Evolutionary conservation across 2,113 vertebrate genomes (phyloP).

Genomic region (Microcebus jonahi): DNA sequence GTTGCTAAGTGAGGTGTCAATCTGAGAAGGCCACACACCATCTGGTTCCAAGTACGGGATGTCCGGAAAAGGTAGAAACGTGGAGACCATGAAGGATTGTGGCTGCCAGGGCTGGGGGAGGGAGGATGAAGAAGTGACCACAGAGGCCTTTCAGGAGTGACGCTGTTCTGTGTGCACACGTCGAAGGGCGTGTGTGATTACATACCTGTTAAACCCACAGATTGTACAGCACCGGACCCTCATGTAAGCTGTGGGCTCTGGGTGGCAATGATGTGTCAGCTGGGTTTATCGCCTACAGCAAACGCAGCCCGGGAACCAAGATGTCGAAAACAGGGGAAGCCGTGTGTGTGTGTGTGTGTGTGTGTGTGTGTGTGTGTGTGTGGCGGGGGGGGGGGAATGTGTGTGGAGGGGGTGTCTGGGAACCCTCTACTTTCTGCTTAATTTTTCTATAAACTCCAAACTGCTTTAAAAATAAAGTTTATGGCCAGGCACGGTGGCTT

Average conservation of each 20-base stretch:
- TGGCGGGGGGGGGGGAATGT: no score
- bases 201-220: not conserved
- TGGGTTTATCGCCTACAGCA: not conserved
- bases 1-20: not conserved
- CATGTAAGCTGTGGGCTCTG: not conserved
- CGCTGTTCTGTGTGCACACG: not conserved
- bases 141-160: not conserved
- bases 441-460: not conserved
- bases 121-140: not conserved
- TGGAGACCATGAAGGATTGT: not conserved
- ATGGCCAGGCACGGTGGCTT: no score
- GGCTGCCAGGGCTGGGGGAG: not conserved
- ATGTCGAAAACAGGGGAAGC: not conserved
- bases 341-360: not conserved
- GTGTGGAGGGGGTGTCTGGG: not conserved
- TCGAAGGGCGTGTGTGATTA: no score
- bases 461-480: not conserved
- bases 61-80: not conserved
- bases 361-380: not conserved
- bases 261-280: fast-evolving
- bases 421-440: not conserved
- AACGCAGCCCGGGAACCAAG: not conserved
- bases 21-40: not conserved
- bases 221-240: not conserved
- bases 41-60: not conserved